Percentiles rank a stretch among this genome's conserved stretches.
phyloP scores from a whole-genome alignment of 2,797 vertebrate genomes.

The Xyrichtys novacula region DNA sequence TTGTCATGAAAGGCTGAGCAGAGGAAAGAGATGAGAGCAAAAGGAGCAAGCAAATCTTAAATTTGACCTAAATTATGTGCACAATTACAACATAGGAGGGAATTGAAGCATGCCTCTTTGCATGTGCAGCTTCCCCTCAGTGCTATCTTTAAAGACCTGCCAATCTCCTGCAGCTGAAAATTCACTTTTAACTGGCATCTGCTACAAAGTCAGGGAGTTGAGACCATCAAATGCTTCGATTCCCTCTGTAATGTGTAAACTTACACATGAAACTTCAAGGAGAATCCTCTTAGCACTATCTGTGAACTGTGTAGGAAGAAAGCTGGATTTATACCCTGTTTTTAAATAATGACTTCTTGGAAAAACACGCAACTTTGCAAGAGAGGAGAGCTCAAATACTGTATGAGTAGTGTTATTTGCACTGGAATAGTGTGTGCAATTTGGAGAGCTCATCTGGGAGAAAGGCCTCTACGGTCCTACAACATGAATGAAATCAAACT shows the following conservation, averaged over 20 bases:
- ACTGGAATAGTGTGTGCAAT: neutral
- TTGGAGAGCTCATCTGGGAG: conserved; percentile 5
- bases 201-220: conserved; percentile 43
- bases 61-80: conserved; percentile 38
- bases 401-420: conserved; percentile 7
- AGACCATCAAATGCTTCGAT: conserved; percentile 41
- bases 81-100: conserved; percentile 24
- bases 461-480: neutral
- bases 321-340: conserved; percentile 37
- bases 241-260: conserved; percentile 30
- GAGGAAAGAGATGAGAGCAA: conserved; percentile 28
- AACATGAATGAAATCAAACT: conserved; percentile 2
- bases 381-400: neutral
- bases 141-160: conserved; percentile 46
- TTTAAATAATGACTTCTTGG: conserved; percentile 38
- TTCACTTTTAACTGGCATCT: conserved; percentile 62
- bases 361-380: conserved; percentile 24
- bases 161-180: conserved; percentile 36
- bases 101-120: conserved; percentile 13
- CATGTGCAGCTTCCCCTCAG: conserved; percentile 26
- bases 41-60: conserved; percentile 30
- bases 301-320: conserved; percentile 42
- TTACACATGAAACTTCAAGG: conserved; percentile 53
- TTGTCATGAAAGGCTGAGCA: conserved; percentile 18
- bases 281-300: conserved; percentile 51